Base-by-base conservation (phyloP, 1,140 invertebrate genomes). In the Drosophila sechellia region DNA sequence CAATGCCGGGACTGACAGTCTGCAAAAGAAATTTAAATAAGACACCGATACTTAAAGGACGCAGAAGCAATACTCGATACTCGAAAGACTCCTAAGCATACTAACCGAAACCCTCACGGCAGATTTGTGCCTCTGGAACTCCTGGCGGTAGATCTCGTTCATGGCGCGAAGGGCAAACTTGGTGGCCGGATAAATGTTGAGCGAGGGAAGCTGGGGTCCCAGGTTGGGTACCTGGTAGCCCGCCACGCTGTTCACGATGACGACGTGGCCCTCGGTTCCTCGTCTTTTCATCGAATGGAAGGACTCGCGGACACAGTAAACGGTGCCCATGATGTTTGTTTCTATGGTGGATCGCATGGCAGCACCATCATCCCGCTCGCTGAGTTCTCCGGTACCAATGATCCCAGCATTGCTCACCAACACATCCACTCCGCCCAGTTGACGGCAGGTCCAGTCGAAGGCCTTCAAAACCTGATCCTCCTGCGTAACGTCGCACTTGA, bases 401-500 rank as follows among this genome's bases (percentile, higher is more conserved):
- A 95, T 79, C 2, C 95, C 96, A 13, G 96, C 96, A 91, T 96
- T 96, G 90, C 96, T 97, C 39, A 97, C 93, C 39, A 96, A 92
- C 4, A 97, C 92, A 79, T 96, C 94, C 1, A 96, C 92, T 1
- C 95, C 94, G 3, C 95, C 95, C 20, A 95, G 92, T 1, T 94
- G 93, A 0, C 93, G 87, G 27, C 94, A 92, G 3, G 94, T 93
- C 94, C 94, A 95, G 46, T 94, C 79, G 78, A 97, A 97, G 34
- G 95, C 94, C 17, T 92, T 85, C 4, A 94, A 55, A 31, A 97
- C 94, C 3, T 96, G 94, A 12, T 94, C 93, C 75, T 95, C 94
- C 10, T 95, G 93, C 0, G 92, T 93, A 0, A 97, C 76, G 84
- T 97, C 96, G 72, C 94, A 94, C 66, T 91, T 84, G 3, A 94